These are phyloP conservation scores for Perca fluviatilis DNA, from an alignment of 2,113 vertebrate genomes.

Conservation along the genomic window DNA sequence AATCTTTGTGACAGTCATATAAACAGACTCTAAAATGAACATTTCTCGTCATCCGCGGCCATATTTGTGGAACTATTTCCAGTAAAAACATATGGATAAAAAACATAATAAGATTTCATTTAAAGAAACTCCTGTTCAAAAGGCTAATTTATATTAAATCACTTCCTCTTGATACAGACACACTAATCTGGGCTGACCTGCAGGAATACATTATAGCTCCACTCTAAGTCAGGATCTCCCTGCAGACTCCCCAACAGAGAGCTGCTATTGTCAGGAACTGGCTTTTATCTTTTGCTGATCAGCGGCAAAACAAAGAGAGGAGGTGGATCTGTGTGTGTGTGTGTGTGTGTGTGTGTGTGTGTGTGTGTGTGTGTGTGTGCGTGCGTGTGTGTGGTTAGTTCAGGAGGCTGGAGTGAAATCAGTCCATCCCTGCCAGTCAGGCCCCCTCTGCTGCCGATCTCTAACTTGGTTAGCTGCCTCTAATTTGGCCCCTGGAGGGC, in stretches of 20 bases:
- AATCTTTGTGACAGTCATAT: not conserved
- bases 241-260: constrained; percentile 58
- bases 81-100: constrained; percentile 26
- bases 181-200: constrained; percentile 46
- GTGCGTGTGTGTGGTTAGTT: constrained; percentile 4
- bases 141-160: constrained; percentile 57
- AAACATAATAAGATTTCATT: constrained; percentile 37
- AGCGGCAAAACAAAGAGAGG: constrained; percentile 69
- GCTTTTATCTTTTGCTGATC: constrained; percentile 80
- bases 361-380: too few relatives aligned
- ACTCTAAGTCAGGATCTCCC: constrained; percentile 65
- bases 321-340: constrained; percentile 24
- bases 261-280: constrained; percentile 74
- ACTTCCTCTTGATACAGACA: constrained; percentile 49
- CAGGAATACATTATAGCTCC: constrained; percentile 69
- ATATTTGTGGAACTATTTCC: constrained; percentile 1
- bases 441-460: constrained; percentile 55
- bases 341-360: not conserved
- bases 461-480: constrained; percentile 75
- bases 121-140: constrained; percentile 11
- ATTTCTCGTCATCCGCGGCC: not conserved
- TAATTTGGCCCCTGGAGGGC: constrained; percentile 76
- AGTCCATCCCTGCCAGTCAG: constrained; percentile 66
- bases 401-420: constrained; percentile 43
- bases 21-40: not conserved